phyloP scores from a whole-genome alignment of 2,888 invertebrate species.

The Aleiodes alternator region DNA sequence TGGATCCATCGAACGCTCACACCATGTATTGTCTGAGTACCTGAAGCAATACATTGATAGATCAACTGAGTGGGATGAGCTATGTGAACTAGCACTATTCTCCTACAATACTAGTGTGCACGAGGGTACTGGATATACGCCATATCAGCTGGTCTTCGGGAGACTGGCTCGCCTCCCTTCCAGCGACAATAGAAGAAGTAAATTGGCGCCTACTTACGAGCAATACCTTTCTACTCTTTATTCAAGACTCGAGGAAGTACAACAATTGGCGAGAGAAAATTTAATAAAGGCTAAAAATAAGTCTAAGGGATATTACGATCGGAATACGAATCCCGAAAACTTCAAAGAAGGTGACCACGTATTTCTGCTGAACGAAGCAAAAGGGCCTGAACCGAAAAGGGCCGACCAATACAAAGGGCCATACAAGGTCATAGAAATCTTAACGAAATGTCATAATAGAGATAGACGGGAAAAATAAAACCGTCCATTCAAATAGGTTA shows the following conservation, averaged over 20 bases:
- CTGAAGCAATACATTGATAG: slow-evolving; percentile 46
- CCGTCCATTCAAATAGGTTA: slow-evolving; percentile 14
- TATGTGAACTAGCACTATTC: slow-evolving; percentile 38
- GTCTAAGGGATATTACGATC: neutral
- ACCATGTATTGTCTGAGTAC: slow-evolving; percentile 51
- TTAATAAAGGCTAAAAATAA: neutral
- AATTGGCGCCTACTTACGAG: slow-evolving; percentile 31
- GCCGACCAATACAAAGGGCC: neutral
- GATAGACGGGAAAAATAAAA: neutral
- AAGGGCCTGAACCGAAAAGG: neutral
- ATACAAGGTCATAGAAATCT: neutral
- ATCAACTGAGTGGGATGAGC: slow-evolving; percentile 43
- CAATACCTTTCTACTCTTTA: slow-evolving; percentile 21
- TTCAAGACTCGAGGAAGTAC: neutral
- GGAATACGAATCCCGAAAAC: neutral
- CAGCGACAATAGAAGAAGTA: neutral
- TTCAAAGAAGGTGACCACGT: neutral
- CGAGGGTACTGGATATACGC: neutral
- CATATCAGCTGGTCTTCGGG: neutral
- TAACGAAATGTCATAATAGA: neutral
- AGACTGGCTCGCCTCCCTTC: slow-evolving; percentile 1
- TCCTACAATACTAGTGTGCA: neutral
- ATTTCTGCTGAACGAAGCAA: no score
- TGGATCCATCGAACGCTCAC: slow-evolving; percentile 50
- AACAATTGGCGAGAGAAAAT: neutral